Evolutionary conservation across 1,140 invertebrate genomes (phyloP).

Genomic region (Drosophila kikkawai): DNA sequence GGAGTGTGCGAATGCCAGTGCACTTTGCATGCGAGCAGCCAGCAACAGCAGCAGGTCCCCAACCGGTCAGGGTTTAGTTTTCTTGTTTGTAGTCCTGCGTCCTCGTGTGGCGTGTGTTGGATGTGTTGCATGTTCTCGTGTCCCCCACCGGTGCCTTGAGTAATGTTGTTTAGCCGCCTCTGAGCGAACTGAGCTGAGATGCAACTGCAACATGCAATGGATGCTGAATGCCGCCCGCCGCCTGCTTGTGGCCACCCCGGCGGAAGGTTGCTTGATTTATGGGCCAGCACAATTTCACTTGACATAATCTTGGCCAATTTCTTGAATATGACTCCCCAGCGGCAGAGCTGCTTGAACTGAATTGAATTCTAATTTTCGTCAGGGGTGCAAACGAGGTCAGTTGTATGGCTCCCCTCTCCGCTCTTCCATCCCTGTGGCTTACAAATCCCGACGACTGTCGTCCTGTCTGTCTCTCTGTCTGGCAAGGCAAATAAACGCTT

Average conservation of each 20-base stretch:
- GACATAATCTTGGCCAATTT: constrained; percentile 58
- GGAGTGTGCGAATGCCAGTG: constrained; percentile 25
- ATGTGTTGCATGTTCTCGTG: constrained; percentile 35
- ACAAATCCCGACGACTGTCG: background rate
- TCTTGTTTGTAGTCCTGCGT: constrained; percentile 31
- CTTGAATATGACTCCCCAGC: constrained; percentile 45
- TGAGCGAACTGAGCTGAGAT: constrained; percentile 20
- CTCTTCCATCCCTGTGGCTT: background rate
- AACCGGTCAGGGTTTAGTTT: constrained; percentile 52
- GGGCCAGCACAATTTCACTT: constrained; percentile 42
- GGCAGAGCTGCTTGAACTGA: constrained; percentile 32
- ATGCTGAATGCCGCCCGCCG: constrained; percentile 4
- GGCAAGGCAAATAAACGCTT: constrained; percentile 77
- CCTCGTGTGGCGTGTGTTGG: constrained; percentile 28
- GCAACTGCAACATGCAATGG: constrained; percentile 20
- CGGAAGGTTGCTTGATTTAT: constrained; percentile 45
- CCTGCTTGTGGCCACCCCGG: constrained; percentile 6
- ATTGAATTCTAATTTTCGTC: constrained; percentile 73
- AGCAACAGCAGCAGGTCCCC: constrained; percentile 37
- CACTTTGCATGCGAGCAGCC: constrained; percentile 51
- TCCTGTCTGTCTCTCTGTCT: constrained; percentile 23
- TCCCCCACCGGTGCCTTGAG: constrained; percentile 42
- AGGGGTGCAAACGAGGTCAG: constrained; percentile 60
- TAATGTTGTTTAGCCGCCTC: constrained; percentile 51
- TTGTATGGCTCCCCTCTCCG: background rate